Evolutionary conservation across 2,888 invertebrate species (phyloP).

Genomic region (Pseudococcus jackbeardsleyi): DNA sequence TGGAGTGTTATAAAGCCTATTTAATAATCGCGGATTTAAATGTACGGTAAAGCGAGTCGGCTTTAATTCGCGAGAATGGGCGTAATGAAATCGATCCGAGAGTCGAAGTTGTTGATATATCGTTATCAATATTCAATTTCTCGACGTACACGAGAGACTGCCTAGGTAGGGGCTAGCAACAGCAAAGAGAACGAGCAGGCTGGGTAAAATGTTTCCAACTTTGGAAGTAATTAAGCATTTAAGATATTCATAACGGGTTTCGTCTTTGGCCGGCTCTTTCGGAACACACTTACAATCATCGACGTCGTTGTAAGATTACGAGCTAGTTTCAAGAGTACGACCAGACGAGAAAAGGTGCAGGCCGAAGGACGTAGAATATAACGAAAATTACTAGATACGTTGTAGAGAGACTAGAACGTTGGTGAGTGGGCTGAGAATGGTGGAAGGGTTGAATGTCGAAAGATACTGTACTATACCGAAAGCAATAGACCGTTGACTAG

Average conservation of each 20-base stretch:
- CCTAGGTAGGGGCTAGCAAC: neutral
- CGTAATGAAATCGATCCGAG: slow-evolving; percentile 43
- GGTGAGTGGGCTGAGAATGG: neutral
- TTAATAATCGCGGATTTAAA: slow-evolving; percentile 45
- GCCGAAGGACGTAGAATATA: neutral
- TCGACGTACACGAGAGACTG: neutral
- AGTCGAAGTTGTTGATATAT: slow-evolving; percentile 58
- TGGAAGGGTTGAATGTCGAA: neutral
- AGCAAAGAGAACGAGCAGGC: neutral
- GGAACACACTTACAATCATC: neutral
- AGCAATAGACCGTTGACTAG: slow-evolving; percentile 57
- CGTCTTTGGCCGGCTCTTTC: neutral
- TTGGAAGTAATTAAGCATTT: slow-evolving; percentile 55
- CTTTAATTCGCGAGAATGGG: neutral
- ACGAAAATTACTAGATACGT: neutral
- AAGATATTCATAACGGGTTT: slow-evolving; percentile 61
- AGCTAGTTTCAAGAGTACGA: slow-evolving; percentile 24
- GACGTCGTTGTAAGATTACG: slow-evolving; percentile 2
- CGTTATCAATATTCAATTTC: slow-evolving; percentile 57
- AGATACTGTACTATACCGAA: slow-evolving; percentile 36
- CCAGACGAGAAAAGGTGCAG: neutral
- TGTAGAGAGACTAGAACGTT: neutral
- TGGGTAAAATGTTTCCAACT: slow-evolving; percentile 33
- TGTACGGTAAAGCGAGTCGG: neutral
- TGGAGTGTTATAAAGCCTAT: neutral